phyloP scores from a whole-genome alignment of 2,797 vertebrate genomes.

The Melanogrammus aeglefinus region DNA sequence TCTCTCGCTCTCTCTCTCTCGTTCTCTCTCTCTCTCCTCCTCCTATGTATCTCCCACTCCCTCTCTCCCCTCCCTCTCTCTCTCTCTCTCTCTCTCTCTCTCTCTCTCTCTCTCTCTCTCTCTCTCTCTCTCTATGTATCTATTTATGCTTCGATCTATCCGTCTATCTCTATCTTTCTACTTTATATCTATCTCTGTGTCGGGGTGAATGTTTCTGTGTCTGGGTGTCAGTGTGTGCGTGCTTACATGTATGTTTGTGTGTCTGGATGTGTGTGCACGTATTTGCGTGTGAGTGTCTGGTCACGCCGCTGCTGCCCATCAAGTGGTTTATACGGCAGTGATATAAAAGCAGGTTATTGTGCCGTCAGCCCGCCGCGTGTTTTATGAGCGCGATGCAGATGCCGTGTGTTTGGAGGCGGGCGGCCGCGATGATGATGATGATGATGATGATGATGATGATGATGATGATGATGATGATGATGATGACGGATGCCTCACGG shows the following conservation, averaged over 20 bases:
- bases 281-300: background rate
- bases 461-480: background rate
- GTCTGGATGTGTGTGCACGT: slow-evolving; percentile 13
- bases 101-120: background rate
- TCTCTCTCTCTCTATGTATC: slow-evolving; percentile 10
- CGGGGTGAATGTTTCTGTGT: background rate
- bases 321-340: background rate
- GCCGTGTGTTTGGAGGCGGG: slow-evolving; percentile 32
- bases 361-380: slow-evolving; percentile 8
- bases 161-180: slow-evolving; percentile 8
- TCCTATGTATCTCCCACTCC: no score
- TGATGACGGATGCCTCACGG: slow-evolving; percentile 32
- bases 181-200: no score
- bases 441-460: background rate
- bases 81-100: background rate
- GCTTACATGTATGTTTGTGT: slow-evolving; percentile 4
- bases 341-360: slow-evolving; percentile 7
- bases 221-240: background rate
- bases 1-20: no score
- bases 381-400: slow-evolving; percentile 41
- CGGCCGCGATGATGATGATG: slow-evolving; percentile 14
- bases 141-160: background rate
- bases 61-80: background rate
- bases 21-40: background rate
- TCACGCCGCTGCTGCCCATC: background rate